These are phyloP conservation scores for Malurus leucopterus DNA, from an alignment of 2,797 vertebrate genomes.

Conservation along the genomic window DNA sequence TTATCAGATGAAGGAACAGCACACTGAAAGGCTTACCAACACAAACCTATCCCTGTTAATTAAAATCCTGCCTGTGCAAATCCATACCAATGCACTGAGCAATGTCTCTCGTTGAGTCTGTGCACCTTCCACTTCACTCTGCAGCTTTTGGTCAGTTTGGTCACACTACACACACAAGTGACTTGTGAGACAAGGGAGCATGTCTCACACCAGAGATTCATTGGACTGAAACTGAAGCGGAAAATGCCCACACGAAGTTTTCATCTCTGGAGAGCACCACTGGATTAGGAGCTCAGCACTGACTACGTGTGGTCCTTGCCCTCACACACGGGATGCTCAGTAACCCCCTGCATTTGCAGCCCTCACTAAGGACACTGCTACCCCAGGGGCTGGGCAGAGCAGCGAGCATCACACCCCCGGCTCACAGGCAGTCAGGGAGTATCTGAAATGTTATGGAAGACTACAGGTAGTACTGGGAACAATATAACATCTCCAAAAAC, in stretches of 20 bases:
- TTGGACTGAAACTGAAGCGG: not conserved
- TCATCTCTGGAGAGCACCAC: not conserved
- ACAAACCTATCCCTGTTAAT: not conserved
- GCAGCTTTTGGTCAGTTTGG: not conserved
- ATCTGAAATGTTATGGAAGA: not conserved
- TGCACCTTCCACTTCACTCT: not conserved
- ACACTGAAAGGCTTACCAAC: not conserved
- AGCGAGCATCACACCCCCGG: not conserved
- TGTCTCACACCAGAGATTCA: not conserved
- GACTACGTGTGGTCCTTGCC: not conserved
- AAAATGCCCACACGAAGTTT: fast-evolving
- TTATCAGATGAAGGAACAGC: not conserved
- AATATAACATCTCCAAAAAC: not conserved
- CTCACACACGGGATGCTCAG: not conserved
- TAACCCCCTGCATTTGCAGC: not conserved
- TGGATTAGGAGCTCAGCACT: fast-evolving
- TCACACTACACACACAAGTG: not conserved
- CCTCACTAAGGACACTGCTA: not conserved
- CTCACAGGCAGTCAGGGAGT: fast-evolving
- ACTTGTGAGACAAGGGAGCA: too few species aligned
- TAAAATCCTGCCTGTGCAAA: fast-evolving
- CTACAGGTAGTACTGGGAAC: not conserved
- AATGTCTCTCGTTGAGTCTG: too few species aligned
- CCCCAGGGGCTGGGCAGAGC: not conserved
- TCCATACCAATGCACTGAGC: not conserved